Conservation (phyloP, 2,113 vertebrate species). For the Tauraco erythrolophus region DNA sequence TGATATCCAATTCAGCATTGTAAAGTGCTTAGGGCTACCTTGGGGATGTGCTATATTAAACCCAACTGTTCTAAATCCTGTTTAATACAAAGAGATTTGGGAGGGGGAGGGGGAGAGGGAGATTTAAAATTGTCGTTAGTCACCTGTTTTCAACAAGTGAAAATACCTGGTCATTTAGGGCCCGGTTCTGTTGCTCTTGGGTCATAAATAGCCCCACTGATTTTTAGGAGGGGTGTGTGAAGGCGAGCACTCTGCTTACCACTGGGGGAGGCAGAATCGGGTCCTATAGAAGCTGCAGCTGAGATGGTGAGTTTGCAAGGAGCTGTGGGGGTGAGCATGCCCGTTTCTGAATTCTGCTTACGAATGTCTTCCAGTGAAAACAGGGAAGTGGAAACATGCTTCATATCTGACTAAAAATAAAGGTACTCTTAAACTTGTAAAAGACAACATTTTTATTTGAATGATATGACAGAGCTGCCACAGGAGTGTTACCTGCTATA, state of each 20-base stretch:
- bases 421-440: slow-evolving; percentile 85
- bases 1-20: slow-evolving; percentile 71
- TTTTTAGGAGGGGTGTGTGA: neutral
- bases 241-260: neutral
- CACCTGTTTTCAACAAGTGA: slow-evolving; percentile 55
- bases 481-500: slow-evolving; percentile 88
- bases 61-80: slow-evolving; percentile 73
- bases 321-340: slow-evolving; percentile 12
- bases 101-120: neutral
- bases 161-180: slow-evolving; percentile 44
- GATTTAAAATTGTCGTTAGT: slow-evolving; percentile 53
- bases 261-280: neutral
- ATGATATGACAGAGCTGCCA: slow-evolving; percentile 85
- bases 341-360: slow-evolving; percentile 48
- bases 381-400: slow-evolving; percentile 67
- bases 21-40: slow-evolving; percentile 76
- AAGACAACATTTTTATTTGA: slow-evolving; percentile 88
- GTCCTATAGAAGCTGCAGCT: neutral
- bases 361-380: slow-evolving; percentile 58
- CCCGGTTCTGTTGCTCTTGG: neutral
- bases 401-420: slow-evolving; percentile 81
- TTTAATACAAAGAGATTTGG: slow-evolving; percentile 69
- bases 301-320: slow-evolving; percentile 42
- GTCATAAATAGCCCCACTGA: neutral
- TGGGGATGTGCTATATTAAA: slow-evolving; percentile 69